A percentile compares a stretch with the other conserved stretches of the same genome.
Conservation (phyloP, 1,140 invertebrate species). For the Hypsibius dujardini region DNA sequence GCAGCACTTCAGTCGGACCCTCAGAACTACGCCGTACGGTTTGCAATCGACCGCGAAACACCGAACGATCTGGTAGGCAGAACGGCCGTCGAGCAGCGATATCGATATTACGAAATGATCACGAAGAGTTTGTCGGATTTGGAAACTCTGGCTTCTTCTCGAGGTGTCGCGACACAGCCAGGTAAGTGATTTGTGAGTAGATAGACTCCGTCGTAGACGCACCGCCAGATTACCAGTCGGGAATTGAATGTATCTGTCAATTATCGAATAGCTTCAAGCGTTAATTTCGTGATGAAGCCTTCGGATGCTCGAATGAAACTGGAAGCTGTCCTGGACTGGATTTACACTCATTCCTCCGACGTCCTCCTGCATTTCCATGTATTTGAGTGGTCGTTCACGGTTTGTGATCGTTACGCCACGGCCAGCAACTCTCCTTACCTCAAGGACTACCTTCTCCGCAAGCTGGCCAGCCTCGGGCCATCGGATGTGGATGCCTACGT, state of each 20-base stretch:
- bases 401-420: neutral
- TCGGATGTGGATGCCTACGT: neutral
- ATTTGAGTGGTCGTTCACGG: slow-evolving; percentile 8
- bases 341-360: slow-evolving; percentile 6
- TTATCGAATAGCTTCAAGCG: neutral
- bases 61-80: neutral
- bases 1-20: neutral
- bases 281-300: neutral
- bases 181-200: neutral
- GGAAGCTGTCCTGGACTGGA: slow-evolving; percentile 11
- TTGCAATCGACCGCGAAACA: neutral
- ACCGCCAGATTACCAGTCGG: no score
- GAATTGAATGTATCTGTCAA: no score
- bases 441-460: neutral
- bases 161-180: neutral
- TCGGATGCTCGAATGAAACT: neutral
- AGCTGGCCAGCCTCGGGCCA: neutral
- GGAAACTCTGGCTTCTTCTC: neutral
- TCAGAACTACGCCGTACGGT: slow-evolving; percentile 14
- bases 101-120: neutral
- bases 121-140: neutral
- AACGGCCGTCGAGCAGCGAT: neutral
- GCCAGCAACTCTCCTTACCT: slow-evolving; percentile 9
- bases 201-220: neutral
- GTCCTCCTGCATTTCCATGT: neutral